Evolutionary conservation across 2,888 invertebrate genomes (phyloP).

Genomic region (Limnephilus auricula): DNA sequence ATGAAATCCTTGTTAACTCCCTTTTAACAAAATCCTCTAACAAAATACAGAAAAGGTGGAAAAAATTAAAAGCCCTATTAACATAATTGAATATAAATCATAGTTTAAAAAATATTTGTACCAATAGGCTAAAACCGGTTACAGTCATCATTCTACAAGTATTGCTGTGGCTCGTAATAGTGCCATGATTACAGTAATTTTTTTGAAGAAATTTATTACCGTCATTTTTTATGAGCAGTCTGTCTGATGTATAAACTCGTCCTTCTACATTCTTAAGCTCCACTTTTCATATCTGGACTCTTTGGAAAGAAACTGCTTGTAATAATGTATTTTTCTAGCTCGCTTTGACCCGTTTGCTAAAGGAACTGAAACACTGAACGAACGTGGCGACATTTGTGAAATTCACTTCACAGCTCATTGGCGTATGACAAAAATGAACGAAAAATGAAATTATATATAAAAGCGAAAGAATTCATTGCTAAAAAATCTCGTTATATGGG

Average conservation of each 20-base stretch:
- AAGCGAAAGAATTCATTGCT: neutral
- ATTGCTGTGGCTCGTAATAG: no score
- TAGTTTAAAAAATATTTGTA: no score
- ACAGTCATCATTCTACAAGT: no score
- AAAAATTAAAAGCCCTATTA: no score
- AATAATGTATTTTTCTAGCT: neutral
- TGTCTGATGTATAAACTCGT: neutral
- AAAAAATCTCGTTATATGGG: neutral
- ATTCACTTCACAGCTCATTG: constrained; percentile 3
- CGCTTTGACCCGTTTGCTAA: constrained; percentile 2
- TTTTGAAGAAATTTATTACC: no score
- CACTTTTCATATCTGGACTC: neutral
- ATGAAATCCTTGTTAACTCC: no score
- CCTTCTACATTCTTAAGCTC: neutral
- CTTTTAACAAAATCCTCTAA: no score
- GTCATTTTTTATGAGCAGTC: no score
- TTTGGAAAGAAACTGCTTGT: neutral
- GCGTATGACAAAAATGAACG: neutral
- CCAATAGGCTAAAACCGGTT: no score
- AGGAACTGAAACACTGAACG: neutral
- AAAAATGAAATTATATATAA: neutral
- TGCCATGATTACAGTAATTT: no score
- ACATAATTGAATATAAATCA: no score
- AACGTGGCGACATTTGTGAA: constrained; percentile 15
- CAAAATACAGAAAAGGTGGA: no score